phyloP scores from a whole-genome alignment of 2,888 invertebrate species.

The Sphinx pinastri region DNA sequence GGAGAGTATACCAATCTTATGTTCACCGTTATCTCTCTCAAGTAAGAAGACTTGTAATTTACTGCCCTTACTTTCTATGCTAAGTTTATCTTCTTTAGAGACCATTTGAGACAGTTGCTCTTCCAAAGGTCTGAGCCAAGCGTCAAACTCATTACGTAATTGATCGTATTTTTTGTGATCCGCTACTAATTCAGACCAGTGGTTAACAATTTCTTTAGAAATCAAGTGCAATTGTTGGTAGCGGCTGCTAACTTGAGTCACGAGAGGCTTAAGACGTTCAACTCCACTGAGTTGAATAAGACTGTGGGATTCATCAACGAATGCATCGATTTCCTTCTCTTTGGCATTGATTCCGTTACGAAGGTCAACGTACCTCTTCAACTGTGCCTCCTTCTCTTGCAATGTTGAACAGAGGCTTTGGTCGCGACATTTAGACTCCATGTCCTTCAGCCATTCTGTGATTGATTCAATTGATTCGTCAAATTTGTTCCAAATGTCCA shows the following conservation, averaged over 20 bases:
- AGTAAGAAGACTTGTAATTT: constrained; percentile 88
- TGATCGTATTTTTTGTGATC: constrained; percentile 92
- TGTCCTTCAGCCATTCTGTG: constrained; percentile 93
- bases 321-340: constrained; percentile 93
- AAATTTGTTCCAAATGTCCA: constrained; percentile 94
- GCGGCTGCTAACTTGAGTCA: constrained; percentile 94
- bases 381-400: constrained; percentile 90
- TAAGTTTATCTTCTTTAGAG: constrained; percentile 86
- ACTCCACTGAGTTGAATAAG: constrained; percentile 93
- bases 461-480: constrained; percentile 91
- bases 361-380: constrained; percentile 88
- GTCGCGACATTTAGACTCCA: constrained; percentile 93
- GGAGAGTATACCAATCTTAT: constrained; percentile 89
- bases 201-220: constrained; percentile 93
- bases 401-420: constrained; percentile 92
- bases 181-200: constrained; percentile 92
- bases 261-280: constrained; percentile 92
- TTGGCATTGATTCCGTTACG: constrained; percentile 90
- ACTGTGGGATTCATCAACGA: constrained; percentile 94
- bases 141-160: constrained; percentile 88
- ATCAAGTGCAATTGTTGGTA: constrained; percentile 91
- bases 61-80: constrained; percentile 86
- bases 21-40: constrained; percentile 93
- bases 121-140: constrained; percentile 92
- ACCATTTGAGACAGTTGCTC: constrained; percentile 85